Conservation (phyloP, 2,113 vertebrate species). For the Proterorhinus semilunaris region DNA sequence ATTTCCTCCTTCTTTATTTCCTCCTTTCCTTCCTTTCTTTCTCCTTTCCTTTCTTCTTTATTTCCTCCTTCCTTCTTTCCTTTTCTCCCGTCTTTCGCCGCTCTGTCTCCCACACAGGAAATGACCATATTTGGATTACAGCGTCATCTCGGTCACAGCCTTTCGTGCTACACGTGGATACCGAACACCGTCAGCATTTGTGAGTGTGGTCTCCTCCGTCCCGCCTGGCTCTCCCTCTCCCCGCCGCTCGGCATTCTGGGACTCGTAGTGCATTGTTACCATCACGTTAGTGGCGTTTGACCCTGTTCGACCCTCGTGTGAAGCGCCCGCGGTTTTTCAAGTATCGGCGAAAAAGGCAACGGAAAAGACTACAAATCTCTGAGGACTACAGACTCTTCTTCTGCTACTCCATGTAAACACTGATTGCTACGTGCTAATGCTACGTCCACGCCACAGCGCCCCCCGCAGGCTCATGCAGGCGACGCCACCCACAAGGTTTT, state of each 20-base stretch:
- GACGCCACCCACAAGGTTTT: background rate
- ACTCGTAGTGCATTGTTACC: constrained; percentile 6
- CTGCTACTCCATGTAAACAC: constrained; percentile 64
- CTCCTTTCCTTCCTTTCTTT: no score
- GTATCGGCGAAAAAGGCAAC: constrained; percentile 47
- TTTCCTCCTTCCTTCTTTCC: no score
- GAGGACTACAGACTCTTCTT: constrained; percentile 29
- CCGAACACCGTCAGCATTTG: no score
- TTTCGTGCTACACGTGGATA: no score
- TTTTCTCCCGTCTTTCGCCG: no score
- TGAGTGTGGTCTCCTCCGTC: no score
- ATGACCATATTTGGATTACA: no score
- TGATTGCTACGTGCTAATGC: constrained; percentile 52
- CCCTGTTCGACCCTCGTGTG: constrained; percentile 47
- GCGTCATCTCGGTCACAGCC: no score
- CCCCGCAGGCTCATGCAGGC: background rate
- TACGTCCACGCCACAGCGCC: constrained; percentile 27
- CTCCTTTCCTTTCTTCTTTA: no score
- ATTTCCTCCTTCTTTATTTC: no score
- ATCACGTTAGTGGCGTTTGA: constrained; percentile 40
- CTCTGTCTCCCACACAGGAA: no score
- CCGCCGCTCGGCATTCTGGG: background rate
- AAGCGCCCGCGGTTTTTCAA: constrained; percentile 48
- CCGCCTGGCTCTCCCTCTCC: background rate
- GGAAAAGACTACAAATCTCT: constrained; percentile 9